Evolutionary conservation across 2,113 vertebrate species (phyloP).

Genomic region (Aptenodytes forsteri): DNA sequence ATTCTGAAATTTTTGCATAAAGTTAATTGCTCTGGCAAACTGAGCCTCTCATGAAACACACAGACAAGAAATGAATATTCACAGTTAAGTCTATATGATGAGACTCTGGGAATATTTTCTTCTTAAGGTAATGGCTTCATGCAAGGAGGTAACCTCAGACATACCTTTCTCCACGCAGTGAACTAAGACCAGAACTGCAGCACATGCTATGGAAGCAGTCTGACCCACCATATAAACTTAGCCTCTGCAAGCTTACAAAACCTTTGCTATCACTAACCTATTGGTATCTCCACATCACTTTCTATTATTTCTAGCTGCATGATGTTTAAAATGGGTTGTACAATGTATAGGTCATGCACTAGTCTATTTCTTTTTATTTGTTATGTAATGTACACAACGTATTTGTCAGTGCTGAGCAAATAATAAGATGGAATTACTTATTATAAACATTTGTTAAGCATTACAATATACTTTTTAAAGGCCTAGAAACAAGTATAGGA

Average conservation of each 20-base stretch:
- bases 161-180: neutral
- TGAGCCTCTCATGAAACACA: neutral
- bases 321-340: neutral
- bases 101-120: neutral
- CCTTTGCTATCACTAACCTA: neutral
- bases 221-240: neutral
- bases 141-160: neutral
- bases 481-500: neutral
- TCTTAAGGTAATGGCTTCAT: neutral
- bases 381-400: rapidly evolving
- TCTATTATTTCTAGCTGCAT: neutral
- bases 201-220: rapidly evolving
- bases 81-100: neutral
- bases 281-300: neutral
- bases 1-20: neutral
- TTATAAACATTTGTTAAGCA: neutral
- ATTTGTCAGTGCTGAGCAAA: neutral
- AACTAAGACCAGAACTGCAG: neutral
- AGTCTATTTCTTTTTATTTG: neutral
- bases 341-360: neutral
- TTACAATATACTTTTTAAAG: neutral
- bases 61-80: neutral
- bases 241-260: neutral
- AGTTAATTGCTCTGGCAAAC: neutral
- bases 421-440: neutral